Conservation (phyloP, 2,113 vertebrate species). For the Plectropomus leopardus region DNA sequence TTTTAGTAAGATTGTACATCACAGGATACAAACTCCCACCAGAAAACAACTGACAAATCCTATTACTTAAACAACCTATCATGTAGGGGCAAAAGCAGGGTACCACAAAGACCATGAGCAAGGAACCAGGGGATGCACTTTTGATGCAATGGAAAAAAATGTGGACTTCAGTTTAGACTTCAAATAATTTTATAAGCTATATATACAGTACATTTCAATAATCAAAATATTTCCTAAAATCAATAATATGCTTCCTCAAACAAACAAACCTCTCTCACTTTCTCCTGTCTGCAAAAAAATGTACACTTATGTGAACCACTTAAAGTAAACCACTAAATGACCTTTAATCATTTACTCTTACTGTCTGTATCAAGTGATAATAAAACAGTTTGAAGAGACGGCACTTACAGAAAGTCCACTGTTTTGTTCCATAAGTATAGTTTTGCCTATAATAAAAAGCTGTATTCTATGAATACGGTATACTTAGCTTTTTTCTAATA, state of each 20-base stretch:
- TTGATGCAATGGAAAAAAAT: constrained; percentile 12
- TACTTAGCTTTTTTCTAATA: background rate
- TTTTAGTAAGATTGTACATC: background rate
- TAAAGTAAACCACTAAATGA: background rate
- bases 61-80: background rate
- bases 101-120: background rate
- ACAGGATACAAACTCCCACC: background rate
- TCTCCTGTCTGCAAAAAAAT: background rate
- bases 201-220: background rate
- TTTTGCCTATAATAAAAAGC: background rate
- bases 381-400: background rate
- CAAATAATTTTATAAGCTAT: constrained; percentile 8
- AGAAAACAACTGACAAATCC: constrained; percentile 12
- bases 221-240: background rate
- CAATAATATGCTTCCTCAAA: background rate
- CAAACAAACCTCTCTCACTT: background rate
- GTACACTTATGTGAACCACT: background rate
- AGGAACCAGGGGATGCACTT: background rate
- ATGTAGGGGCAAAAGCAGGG: background rate
- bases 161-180: background rate
- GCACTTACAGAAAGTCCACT: background rate
- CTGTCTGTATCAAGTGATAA: background rate
- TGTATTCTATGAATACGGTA: background rate
- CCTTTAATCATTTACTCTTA: background rate
- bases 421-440: background rate